A percentile compares a stretch with the other conserved stretches of the same genome.
These are phyloP conservation scores for Dipus sagitta DNA, from an alignment of 2,797 vertebrate genomes.

Conservation along the genomic window DNA sequence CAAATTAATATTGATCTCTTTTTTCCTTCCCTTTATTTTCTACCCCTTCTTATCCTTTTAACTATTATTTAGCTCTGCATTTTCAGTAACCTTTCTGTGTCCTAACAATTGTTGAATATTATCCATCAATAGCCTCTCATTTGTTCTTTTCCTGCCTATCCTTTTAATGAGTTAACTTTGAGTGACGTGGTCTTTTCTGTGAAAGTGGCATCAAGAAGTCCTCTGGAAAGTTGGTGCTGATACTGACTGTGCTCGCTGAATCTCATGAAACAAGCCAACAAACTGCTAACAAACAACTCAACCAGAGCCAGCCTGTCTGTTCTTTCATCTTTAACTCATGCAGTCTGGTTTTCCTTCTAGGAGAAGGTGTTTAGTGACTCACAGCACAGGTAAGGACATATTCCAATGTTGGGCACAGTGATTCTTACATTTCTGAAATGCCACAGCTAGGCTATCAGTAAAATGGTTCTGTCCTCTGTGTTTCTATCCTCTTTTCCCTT, in stretches of 20 bases:
- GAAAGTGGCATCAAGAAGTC: too few relatives aligned
- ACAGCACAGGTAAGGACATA: background rate
- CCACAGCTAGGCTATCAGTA: background rate
- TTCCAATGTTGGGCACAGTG: background rate
- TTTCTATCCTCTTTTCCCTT: background rate
- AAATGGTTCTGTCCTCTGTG: background rate
- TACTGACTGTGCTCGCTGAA: background rate
- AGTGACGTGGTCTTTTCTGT: background rate
- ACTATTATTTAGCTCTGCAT: background rate
- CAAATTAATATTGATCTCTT: background rate
- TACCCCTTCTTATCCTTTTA: background rate
- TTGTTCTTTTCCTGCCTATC: background rate
- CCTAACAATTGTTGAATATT: background rate
- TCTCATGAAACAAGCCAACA: accelerated
- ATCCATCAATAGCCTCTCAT: background rate
- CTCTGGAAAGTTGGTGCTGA: too few relatives aligned
- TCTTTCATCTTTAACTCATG: background rate
- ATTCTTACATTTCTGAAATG: background rate
- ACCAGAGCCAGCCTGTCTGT: background rate
- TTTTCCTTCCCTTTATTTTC: too few relatives aligned
- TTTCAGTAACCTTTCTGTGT: background rate
- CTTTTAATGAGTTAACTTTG: background rate
- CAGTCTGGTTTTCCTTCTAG: background rate
- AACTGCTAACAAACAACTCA: background rate
- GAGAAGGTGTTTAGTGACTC: background rate